These are phyloP conservation scores for Peromyscus eremicus DNA, from an alignment of 2,797 vertebrate genomes.

Conservation along the genomic window DNA sequence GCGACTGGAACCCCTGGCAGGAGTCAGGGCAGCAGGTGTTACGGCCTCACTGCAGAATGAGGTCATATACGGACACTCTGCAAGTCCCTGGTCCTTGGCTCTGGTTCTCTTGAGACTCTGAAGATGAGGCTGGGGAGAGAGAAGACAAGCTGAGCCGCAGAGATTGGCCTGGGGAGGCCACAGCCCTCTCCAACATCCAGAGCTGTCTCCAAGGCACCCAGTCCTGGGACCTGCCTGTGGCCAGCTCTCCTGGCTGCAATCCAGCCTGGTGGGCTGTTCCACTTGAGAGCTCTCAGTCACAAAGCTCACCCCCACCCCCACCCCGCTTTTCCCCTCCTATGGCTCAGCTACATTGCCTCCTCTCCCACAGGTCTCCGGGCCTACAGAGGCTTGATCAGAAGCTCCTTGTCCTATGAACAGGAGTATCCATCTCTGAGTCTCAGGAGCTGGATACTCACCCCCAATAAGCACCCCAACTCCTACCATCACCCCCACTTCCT, in stretches of 20 bases:
- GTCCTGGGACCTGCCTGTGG: neutral
- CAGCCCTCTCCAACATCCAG: no score
- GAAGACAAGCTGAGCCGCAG: neutral
- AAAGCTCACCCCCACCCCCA: neutral
- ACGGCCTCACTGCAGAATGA: neutral
- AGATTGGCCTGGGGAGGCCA: neutral
- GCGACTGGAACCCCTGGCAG: neutral
- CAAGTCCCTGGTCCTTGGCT: constrained; percentile 1
- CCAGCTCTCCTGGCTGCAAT: constrained; percentile 9
- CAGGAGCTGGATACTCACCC: neutral
- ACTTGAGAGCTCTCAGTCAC: constrained; percentile 33
- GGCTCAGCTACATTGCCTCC: neutral
- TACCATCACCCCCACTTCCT: neutral
- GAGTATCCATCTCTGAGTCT: neutral
- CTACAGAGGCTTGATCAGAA: neutral
- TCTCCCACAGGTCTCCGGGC: neutral
- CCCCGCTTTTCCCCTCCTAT: no score
- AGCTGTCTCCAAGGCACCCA: neutral
- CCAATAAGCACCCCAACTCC: neutral
- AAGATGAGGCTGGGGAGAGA: neutral
- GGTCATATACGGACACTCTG: neutral
- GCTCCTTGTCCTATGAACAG: neutral
- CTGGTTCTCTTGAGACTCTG: neutral
- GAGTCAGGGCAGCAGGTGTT: neutral
- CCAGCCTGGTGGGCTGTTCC: neutral